Base-by-base conservation (phyloP, 2,797 vertebrate species). In the Pseudochirops corinnae region DNA sequence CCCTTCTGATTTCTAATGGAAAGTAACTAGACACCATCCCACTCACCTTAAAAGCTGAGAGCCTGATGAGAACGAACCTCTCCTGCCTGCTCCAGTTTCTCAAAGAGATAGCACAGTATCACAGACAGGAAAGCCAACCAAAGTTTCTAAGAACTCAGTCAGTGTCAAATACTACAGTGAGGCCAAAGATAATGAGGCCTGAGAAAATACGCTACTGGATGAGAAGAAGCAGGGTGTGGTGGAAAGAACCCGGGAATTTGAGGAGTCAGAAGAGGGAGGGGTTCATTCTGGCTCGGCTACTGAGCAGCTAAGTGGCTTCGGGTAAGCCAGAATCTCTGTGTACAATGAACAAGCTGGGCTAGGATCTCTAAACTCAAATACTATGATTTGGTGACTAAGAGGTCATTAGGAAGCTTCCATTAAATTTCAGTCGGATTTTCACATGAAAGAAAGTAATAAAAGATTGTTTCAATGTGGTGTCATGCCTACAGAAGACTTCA, bases 281-380 rank as follows among this genome's bases (percentile, higher is more conserved):
- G 39, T 2, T 26, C n/a, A 26, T 11, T 12, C 39, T 1, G 0
- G n/a, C 6, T 3, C 26, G 16, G 18, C n/a, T 9, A 21, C 16
- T 82, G n/a, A 82, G n/a, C 18, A 11, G 74, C 74, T 26, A 3
- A 46, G 9, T 46, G 1, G 9, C 39, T 46, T 46, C 3, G 9
- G 67, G 74, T 10, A 26, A 46, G 21, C 39, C 74, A 87, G 74
- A n/a, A n/a, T 67, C 62, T 62, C 60, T 67, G 62, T 0, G n/a
- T 24, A 21, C 39, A 74, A 39, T 9, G 16, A 87, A 13, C 74
- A 87, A 87, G 39, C 4, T 46, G 39, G 39, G 24, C 21, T 87
- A 26, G 74, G 74, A 11, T 46, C 74, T 24, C 39, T 5, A 74
- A 67, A 87, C 39, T 87, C 39, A 46, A 11, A 87, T 11, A 87